A percentile compares a stretch with the other conserved stretches of the same genome.
phyloP scores from a whole-genome alignment of 2,888 invertebrate genomes.

The Synanthedon vespiformis region DNA sequence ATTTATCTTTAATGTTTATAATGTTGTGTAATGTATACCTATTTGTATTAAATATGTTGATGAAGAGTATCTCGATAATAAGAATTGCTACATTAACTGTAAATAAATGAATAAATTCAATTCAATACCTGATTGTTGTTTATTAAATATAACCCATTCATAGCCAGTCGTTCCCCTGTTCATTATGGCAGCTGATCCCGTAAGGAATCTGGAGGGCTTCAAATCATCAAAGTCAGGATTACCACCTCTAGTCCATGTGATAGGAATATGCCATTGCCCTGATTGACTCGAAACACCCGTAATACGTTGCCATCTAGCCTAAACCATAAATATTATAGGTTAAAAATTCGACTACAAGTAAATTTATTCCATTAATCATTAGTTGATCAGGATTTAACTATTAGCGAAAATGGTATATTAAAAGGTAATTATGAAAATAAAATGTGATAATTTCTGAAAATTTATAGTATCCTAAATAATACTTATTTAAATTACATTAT shows the following conservation, averaged over 20 bases:
- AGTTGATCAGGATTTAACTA: too few species aligned
- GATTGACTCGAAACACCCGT: constrained; percentile 23
- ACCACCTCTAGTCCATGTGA: constrained; percentile 53
- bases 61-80: too few species aligned
- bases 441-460: too few species aligned
- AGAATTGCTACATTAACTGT: too few species aligned
- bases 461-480: too few species aligned
- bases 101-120: neutral
- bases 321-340: neutral
- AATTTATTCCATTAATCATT: constrained; percentile 3
- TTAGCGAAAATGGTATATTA: too few species aligned
- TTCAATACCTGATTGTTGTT: constrained; percentile 66
- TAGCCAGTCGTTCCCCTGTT: constrained; percentile 30
- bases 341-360: too few species aligned
- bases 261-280: constrained; percentile 46
- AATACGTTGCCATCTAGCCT: constrained; percentile 48
- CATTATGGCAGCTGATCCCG: constrained; percentile 19
- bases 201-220: constrained; percentile 43
- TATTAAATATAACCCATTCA: constrained; percentile 74
- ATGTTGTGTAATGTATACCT: too few species aligned
- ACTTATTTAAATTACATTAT: too few species aligned
- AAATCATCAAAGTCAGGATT: constrained; percentile 44
- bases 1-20: too few species aligned
- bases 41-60: too few species aligned
- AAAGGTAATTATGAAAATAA: too few species aligned